These are phyloP conservation scores for Philopotamus ludificatus DNA, from an alignment of 1,140 invertebrate genomes.

Conservation along the genomic window DNA sequence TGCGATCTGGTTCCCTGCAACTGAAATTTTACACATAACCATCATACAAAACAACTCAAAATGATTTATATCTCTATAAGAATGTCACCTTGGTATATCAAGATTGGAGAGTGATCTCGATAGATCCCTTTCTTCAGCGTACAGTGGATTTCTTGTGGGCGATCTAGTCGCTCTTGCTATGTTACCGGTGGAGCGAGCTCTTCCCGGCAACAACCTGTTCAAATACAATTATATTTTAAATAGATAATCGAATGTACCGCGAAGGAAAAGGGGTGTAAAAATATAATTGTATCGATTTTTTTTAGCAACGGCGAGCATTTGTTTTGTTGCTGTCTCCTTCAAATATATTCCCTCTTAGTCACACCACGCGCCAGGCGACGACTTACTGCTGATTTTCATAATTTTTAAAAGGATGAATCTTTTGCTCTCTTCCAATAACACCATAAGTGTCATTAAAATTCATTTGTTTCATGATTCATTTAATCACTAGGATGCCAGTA, in stretches of 20 bases:
- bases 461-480: too few relatives aligned
- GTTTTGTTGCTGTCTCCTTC: too few relatives aligned
- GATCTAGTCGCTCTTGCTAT: slow-evolving; percentile 25
- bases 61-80: not conserved
- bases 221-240: not conserved
- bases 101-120: slow-evolving; percentile 33
- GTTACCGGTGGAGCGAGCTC: slow-evolving; percentile 37
- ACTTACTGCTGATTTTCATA: too few relatives aligned
- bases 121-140: slow-evolving; percentile 21
- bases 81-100: slow-evolving; percentile 29
- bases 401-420: too few relatives aligned
- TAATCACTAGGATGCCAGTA: too few relatives aligned
- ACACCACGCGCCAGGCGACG: too few relatives aligned
- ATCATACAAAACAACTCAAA: not conserved
- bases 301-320: not conserved
- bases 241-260: not conserved
- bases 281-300: not conserved
- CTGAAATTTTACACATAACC: slow-evolving; percentile 1
- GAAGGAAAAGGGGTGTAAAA: not conserved
- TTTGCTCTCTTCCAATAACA: too few relatives aligned
- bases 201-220: slow-evolving; percentile 36
- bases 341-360: too few relatives aligned
- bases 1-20: slow-evolving; percentile 5
- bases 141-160: not conserved
- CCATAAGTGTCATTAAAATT: too few relatives aligned